Percentiles rank a stretch among this genome's conserved stretches.
Evolutionary conservation across 2,113 vertebrate genomes (phyloP).

Genomic region (Bothrops jararaca): DNA sequence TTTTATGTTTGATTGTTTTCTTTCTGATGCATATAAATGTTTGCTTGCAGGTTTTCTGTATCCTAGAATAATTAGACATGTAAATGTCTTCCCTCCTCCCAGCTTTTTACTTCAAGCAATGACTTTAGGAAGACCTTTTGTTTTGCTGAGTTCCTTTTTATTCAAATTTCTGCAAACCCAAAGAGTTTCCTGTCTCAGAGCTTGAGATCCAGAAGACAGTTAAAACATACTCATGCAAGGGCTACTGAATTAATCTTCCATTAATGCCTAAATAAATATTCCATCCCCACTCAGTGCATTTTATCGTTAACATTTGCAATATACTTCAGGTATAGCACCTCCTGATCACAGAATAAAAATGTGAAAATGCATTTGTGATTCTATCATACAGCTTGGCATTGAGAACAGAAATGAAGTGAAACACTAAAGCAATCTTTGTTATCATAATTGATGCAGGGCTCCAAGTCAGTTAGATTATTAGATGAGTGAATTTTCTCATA

Average conservation of each 20-base stretch:
- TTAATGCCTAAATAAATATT: slow-evolving; percentile 21
- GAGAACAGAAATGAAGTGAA: slow-evolving; percentile 61
- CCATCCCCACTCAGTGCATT: slow-evolving; percentile 37
- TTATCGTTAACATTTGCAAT: slow-evolving; percentile 49
- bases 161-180: neutral
- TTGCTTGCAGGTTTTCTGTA: neutral
- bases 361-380: slow-evolving; percentile 26
- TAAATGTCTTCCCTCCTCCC: neutral
- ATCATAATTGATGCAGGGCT: slow-evolving; percentile 22
- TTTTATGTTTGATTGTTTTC: neutral
- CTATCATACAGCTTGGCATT: slow-evolving; percentile 55
- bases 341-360: neutral
- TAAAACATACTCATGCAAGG: neutral
- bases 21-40: neutral
- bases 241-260: neutral
- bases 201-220: neutral
- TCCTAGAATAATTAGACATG: neutral
- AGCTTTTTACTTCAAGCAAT: neutral
- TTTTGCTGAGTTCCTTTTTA: neutral
- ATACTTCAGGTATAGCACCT: slow-evolving; percentile 12
- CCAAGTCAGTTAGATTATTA: slow-evolving; percentile 22
- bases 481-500: slow-evolving; percentile 7
- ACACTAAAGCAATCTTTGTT: slow-evolving; percentile 46
- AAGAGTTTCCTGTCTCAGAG: neutral
- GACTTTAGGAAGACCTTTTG: neutral